Evolutionary conservation across 2,888 invertebrate species (phyloP), one percentile per base, ranked within the genome.

Genomic region (Cryptocephalus moraei): DNA sequence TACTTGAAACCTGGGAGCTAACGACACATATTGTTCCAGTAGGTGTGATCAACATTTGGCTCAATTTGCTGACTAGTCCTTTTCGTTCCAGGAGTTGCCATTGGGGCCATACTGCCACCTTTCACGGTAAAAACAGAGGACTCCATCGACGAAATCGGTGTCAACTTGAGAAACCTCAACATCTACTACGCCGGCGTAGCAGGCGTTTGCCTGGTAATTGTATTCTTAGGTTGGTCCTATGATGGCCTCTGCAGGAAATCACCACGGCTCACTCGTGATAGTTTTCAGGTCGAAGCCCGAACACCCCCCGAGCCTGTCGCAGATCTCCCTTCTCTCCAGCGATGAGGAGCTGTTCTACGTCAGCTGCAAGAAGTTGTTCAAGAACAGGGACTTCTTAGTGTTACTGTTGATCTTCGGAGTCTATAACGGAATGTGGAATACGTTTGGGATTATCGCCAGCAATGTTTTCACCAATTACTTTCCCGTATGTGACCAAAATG

Each of bases 261-360:
- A 2, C 22, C 2, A 22, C 22, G 22, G 22, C 22, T 6, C 22
- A 22, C 22, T 22, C 22, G 22, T 22, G 6, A 22, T 22, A 95
- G 95, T 92, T 70, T 95, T 95, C 75, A 84, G 87, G 68, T 83
- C 86, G 41, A 80, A 79, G 46, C 96, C 96, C 1, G 79, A 84
- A 0, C 75, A 84, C 4, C 92, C 96, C 0, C 95, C 95, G 0
- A 73, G 42, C 62, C 70, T 39, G 76, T 82, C 48, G 75, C 83
- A 41, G 75, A 74, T 58, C 57, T 68, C 53, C 13, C 52, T 60
- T 74, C 39, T 50, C 31, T 44, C 40, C 11, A 14, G 33, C 8
- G 46, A 52, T 36, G 33, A 41, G 9, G 39, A 47, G 13, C 38
- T 49, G 8, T 60, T 58, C 48, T 47, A 58, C n/a, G 45, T 51